phyloP scores from a whole-genome alignment of 2,113 vertebrate genomes.

The Dipodomys stephensi region DNA sequence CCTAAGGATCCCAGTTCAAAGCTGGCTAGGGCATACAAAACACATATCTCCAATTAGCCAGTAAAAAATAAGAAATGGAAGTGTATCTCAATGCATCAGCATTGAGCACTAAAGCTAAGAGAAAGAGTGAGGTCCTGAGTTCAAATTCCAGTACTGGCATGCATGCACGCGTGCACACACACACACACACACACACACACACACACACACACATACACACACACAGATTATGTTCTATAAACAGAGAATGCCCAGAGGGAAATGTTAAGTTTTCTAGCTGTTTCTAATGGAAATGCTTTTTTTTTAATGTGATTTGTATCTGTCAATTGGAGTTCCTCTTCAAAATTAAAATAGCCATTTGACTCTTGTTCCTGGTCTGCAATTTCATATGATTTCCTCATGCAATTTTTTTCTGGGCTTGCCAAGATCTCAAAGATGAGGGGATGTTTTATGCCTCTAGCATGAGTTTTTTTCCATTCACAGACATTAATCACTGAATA shows the following conservation, averaged over 20 bases:
- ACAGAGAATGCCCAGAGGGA: neutral
- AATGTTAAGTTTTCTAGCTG: neutral
- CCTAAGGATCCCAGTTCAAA: no score
- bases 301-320: slow-evolving; percentile 3
- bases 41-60: no score
- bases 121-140: no score
- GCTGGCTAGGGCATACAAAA: no score
- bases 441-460: slow-evolving; percentile 55
- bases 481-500: slow-evolving; percentile 55
- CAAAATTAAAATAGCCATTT: slow-evolving; percentile 59
- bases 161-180: no score
- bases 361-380: neutral
- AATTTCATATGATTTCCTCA: slow-evolving; percentile 49
- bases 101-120: no score
- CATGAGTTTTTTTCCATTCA: slow-evolving; percentile 38
- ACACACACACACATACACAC: no score
- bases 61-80: no score
- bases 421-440: slow-evolving; percentile 59
- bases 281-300: slow-evolving; percentile 11
- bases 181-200: no score
- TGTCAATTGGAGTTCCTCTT: neutral
- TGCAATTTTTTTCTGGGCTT: neutral
- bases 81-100: no score
- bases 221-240: no score
- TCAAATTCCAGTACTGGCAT: no score